Conservation (phyloP, 2,888 invertebrate genomes). For the Pristionchus maxplancki region DNA sequence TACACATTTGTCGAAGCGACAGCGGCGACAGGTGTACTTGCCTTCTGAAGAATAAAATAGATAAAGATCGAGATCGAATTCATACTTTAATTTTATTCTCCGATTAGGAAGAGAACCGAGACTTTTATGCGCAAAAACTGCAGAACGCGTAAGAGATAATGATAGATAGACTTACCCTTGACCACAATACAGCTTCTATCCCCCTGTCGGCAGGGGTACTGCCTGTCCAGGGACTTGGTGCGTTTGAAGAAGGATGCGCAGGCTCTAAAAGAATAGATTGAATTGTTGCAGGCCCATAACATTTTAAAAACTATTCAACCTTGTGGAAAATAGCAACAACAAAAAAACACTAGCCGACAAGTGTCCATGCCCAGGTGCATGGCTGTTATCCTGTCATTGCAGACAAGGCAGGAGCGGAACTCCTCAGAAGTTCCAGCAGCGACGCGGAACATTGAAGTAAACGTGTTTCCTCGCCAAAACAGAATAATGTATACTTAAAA, state of each 20-base stretch:
- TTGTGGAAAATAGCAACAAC: no score
- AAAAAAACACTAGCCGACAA: not conserved
- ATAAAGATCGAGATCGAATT: no score
- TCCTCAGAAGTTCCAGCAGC: not conserved
- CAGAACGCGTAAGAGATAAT: no score
- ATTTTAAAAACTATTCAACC: no score
- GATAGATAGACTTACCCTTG: not conserved
- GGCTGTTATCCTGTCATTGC: not conserved
- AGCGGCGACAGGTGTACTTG: not conserved
- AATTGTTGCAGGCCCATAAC: no score
- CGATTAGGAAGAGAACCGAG: no score
- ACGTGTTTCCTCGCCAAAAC: no score
- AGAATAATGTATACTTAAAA: no score
- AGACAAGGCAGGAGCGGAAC: not conserved
- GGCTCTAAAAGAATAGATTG: not conserved
- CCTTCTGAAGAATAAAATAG: not conserved
- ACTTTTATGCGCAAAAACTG: no score
- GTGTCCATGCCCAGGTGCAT: constrained; percentile 13
- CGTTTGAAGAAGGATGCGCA: not conserved
- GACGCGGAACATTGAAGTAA: not conserved
- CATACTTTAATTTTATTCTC: no score
- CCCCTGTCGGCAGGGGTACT: not conserved
- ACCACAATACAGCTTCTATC: not conserved
- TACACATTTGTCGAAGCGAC: not conserved
- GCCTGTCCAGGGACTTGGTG: not conserved